Evolutionary conservation across 2,888 invertebrate species (phyloP), one percentile per base, ranked within the genome.

Genomic region (Drosophila parthenogenetica): DNA sequence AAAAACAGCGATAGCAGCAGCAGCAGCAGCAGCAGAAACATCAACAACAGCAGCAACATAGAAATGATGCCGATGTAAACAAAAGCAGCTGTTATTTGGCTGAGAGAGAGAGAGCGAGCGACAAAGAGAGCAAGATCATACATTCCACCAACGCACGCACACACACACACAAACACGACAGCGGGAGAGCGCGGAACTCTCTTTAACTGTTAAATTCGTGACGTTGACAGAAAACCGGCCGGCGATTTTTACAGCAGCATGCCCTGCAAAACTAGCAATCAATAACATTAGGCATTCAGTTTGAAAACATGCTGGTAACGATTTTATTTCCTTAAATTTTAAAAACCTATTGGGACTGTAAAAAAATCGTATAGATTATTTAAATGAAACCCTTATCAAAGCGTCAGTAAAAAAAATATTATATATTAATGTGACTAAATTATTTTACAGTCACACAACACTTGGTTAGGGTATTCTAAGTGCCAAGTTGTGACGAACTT

Each of bases 171-270:
- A 53, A 39, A 25, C 69, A 43, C 29, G 16, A 43, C 42, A 32
- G 14, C 13, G 14, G n/a, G 16, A 39, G 32, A 42, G 42, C 42
- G 11, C 14, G 14, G 29, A 39, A 13, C 73, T 68, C 87, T 83
- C 87, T 85, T 83, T 66, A 85, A 81, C 84, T 87, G 84, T 87
- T 87, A 87, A 87, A 65, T 54, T 62, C 72, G 84, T 83, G 87
- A 81, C 84, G 82, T 80, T 77, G 69, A 60, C 86, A 69, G 65
- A 71, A 81, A 78, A 82, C 89, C 89, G 89, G 89, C 89, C 90
- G 89, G 85, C 81, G 58, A 79, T 37, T 89, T 82, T 69, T 67
- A 29, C 39, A 45, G 42, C 16, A 14, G 19, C 17, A 22, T 80
- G 45, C 77, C 22, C 77, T 69, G 57, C 51, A 54, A 25, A 19